These are phyloP conservation scores for Cyclina sinensis DNA, from an alignment of 1,140 invertebrate genomes.

Conservation along the genomic window DNA sequence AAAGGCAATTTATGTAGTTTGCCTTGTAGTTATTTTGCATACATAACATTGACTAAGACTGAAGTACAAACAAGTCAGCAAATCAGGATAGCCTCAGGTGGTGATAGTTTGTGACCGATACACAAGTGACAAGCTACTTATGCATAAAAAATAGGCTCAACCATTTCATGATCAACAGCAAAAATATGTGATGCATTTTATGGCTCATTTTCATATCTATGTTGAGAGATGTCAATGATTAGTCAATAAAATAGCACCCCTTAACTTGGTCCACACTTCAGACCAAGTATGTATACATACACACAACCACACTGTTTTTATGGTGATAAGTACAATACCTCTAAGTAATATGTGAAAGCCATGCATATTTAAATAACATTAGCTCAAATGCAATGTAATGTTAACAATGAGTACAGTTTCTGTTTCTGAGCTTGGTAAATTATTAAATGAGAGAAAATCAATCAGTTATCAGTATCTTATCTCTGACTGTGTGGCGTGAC, in stretches of 20 bases:
- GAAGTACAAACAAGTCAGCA: not conserved
- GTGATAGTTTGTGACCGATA: slow-evolving; percentile 11
- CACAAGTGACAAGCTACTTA: not conserved
- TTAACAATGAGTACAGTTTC: too few relatives aligned
- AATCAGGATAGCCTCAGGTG: slow-evolving; percentile 1
- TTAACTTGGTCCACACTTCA: not conserved
- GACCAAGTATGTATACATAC: too few relatives aligned
- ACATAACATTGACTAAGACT: slow-evolving; percentile 9
- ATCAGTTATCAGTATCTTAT: too few relatives aligned
- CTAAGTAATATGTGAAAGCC: too few relatives aligned
- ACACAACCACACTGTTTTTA: too few relatives aligned
- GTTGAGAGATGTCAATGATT: slow-evolving; percentile 20
- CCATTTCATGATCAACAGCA: slow-evolving; percentile 4
- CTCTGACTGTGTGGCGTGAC: too few relatives aligned
- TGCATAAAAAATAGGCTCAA: not conserved
- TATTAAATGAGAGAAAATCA: too few relatives aligned
- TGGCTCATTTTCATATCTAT: not conserved
- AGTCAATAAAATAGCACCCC: slow-evolving; percentile 30
- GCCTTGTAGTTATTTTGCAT: not conserved
- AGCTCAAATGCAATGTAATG: too few relatives aligned
- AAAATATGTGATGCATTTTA: slow-evolving; percentile 51
- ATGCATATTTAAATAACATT: too few relatives aligned
- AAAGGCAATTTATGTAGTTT: not conserved
- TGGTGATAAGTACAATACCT: too few relatives aligned
- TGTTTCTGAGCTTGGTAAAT: too few relatives aligned